Evolutionary conservation across 2,888 invertebrate genomes (phyloP).

Genomic region (Hydriomena furcata): DNA sequence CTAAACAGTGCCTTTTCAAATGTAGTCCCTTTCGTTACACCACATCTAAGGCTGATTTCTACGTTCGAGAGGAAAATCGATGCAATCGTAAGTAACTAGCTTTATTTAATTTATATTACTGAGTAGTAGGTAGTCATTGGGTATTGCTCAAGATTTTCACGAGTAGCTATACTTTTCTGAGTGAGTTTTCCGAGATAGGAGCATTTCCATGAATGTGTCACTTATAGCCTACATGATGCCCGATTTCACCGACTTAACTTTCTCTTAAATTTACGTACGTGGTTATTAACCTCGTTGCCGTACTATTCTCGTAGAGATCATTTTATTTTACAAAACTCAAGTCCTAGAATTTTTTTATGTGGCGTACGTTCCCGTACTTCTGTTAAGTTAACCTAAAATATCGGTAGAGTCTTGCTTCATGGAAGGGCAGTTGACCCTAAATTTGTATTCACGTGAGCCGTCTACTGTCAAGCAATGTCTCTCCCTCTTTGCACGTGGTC

Average conservation of each 20-base stretch:
- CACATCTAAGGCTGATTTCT: conserved; percentile 63
- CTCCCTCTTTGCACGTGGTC: conserved; percentile 68
- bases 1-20: conserved; percentile 78
- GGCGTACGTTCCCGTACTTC: too few species aligned
- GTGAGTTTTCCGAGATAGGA: conserved; percentile 23
- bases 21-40: conserved; percentile 77
- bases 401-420: too few species aligned
- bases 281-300: conserved; percentile 22
- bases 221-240: conserved; percentile 6
- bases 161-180: conserved; percentile 7
- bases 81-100: conserved; percentile 70
- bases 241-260: conserved; percentile 34
- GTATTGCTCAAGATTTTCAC: conserved; percentile 52
- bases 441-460: conserved; percentile 44
- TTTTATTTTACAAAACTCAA: too few species aligned
- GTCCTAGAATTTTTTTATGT: too few species aligned
- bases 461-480: conserved; percentile 55
- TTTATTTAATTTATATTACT: conserved; percentile 25
- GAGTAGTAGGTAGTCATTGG: conserved; percentile 37
- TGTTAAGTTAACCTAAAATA: too few species aligned
- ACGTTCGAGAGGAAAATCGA: conserved; percentile 76
- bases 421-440: conserved; percentile 62
- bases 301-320: background rate
- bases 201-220: conserved; percentile 23
- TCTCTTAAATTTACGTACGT: conserved; percentile 36